These are phyloP conservation scores for Zosterops japonicus DNA, from an alignment of 2,113 vertebrate genomes.

Conservation along the genomic window DNA sequence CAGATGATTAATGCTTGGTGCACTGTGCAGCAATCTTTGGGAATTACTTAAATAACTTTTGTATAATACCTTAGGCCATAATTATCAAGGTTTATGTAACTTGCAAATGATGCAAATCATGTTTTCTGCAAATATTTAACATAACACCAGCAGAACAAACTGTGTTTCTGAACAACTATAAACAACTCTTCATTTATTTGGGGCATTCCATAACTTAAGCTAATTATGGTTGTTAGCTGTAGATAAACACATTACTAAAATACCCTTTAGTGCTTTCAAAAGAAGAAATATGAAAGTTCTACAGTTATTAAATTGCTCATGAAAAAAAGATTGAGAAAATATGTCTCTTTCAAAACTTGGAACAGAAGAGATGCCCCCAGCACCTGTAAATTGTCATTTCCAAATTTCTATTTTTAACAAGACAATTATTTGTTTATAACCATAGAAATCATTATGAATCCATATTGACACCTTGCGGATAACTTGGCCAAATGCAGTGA, in stretches of 20 bases:
- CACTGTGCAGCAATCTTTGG: conserved; percentile 46
- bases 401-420: background rate
- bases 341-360: conserved; percentile 34
- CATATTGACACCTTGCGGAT: background rate
- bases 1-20: conserved; percentile 70
- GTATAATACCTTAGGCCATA: conserved; percentile 71
- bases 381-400: conserved; percentile 25
- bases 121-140: conserved; percentile 74
- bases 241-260: conserved; percentile 63
- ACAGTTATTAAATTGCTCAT: conserved; percentile 29
- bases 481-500: background rate
- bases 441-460: background rate
- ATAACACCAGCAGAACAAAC: conserved; percentile 61
- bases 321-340: conserved; percentile 31
- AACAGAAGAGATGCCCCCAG: conserved; percentile 5
- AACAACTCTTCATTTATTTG: conserved; percentile 64
- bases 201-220: conserved; percentile 56
- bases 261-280: conserved; percentile 49
- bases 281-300: conserved; percentile 30
- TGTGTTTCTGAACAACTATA: conserved; percentile 39
- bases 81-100: conserved; percentile 74
- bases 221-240: conserved; percentile 69
- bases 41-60: conserved; percentile 76
- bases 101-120: conserved; percentile 70
- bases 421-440: background rate